These are phyloP conservation scores for Tanypteryx hageni DNA, from an alignment of 2,888 invertebrate species.

Conservation along the genomic window DNA sequence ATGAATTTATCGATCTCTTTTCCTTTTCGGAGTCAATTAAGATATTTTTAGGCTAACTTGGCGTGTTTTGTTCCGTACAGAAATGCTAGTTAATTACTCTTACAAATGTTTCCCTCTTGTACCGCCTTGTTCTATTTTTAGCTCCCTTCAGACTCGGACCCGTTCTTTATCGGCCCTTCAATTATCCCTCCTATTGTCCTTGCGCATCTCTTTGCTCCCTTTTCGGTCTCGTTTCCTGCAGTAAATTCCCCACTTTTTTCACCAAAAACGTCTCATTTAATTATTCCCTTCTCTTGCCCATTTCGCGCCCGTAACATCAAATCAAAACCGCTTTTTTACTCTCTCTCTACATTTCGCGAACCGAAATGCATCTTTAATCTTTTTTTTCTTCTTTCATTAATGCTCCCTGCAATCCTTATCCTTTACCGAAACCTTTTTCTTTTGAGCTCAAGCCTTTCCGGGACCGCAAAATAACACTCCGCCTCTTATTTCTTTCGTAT, in stretches of 20 bases:
- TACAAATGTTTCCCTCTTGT: not conserved
- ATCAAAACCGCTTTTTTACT: not conserved
- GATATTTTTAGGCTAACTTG: not conserved
- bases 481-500: no score
- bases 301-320: not conserved
- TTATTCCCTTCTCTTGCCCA: not conserved
- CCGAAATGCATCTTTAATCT: no score
- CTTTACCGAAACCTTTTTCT: not conserved
- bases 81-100: not conserved
- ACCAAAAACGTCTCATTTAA: not conserved
- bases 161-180: conserved; percentile 15
- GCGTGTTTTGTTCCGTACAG: not conserved
- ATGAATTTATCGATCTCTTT: not conserved
- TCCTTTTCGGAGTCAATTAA: not conserved
- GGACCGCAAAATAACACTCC: no score
- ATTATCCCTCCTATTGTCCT: not conserved
- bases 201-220: not conserved
- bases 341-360: no score
- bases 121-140: not conserved
- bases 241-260: not conserved
- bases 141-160: not conserved
- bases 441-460: not conserved
- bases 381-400: no score
- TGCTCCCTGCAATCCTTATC: no score
- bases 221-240: not conserved